Base-by-base conservation (phyloP, 1,140 invertebrate species). In the Telenomus remus region DNA sequence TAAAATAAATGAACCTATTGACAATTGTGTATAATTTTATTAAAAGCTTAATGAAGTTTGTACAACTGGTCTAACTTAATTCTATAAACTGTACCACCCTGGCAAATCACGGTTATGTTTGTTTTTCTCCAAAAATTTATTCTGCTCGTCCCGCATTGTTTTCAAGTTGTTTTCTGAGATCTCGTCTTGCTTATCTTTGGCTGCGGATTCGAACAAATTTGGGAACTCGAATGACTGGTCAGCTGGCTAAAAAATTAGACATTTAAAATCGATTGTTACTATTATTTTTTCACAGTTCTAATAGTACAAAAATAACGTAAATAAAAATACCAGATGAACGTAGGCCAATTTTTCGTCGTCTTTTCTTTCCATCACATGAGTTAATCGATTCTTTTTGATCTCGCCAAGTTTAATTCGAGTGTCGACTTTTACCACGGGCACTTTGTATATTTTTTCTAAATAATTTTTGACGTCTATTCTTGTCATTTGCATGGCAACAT, bases 361-460 rank as follows among this genome's bases (percentile, higher is more conserved):
- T 88, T 96, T 96, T 0, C 92, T 86, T 64, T 96, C 78, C 80
- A 92, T 15, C 11, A 92, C 16, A 91, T 76, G 88, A 5, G 6
- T 47, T n/a, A 4, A 7, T 89, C 73, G 71, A 80, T 90, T 87
- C 60, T 83, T 86, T 37, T 84, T 87, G 0, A 83, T 89, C 56
- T 89, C 90, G 73, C 95, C 95, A 74, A 92, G 63, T 44, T 89
- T 87, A 63, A 96, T 94, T 70, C 90, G 89, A 0, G 93, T 95
- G 44, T 91, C 87, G 0, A 98, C 92, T 81, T 93, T 84, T 3
- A 93, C 85, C 4, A 95, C 92, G 2, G 91, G 90, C 0, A 98
- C 86, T 71, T 96, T 93, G 79, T 98, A 99, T 76, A 99, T 98
- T 87, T 98, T 98, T 84, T 97, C 93, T 56, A 99, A 87, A 88